phyloP scores from a whole-genome alignment of 1,140 invertebrate species.

The Drosophila melanogaster region Release_6_plus_ISO1_MT NT_033777.3:20132501-20133000 shows the following conservation, averaged over 20 bases:
- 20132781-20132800: conserved; percentile 36
- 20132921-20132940: neutral
- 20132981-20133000: too few relatives aligned
- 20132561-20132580: conserved; percentile 40
- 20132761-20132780: conserved; percentile 6
- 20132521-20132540: conserved; percentile 74
- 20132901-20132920: neutral
- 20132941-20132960: neutral
- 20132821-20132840: neutral
- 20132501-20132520: conserved; percentile 71
- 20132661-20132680: conserved; percentile 75
- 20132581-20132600: conserved; percentile 32
- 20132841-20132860: conserved; percentile 5
- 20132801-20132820: neutral
- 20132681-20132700: conserved; percentile 52
- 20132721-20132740: conserved; percentile 21
- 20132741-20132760: neutral
- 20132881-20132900: too few relatives aligned
- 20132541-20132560: conserved; percentile 68
- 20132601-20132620: conserved; percentile 37
- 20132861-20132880: conserved; percentile 25
- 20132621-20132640: conserved; percentile 72
- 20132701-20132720: conserved; percentile 37
- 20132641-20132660: conserved; percentile 70
- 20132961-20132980: too few relatives aligned